phyloP scores from a whole-genome alignment of 1,140 invertebrate species.

The Ceratoteleas bidentatus region DNA sequence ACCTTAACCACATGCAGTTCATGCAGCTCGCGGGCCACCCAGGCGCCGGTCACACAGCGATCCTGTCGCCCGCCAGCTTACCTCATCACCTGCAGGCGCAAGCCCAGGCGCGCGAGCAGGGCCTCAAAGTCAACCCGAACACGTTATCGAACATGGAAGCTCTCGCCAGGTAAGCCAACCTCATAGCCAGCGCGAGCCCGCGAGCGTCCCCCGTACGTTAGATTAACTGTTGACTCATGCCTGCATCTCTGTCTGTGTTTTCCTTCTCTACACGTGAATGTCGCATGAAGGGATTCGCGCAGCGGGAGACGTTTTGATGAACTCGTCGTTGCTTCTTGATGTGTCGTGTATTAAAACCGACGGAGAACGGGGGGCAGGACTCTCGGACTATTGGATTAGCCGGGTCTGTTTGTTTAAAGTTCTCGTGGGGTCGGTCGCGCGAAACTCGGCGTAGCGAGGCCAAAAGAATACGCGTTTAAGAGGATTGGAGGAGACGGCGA shows the following conservation, averaged over 20 bases:
- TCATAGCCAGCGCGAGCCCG: neutral
- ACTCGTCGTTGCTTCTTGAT: conserved; percentile 65
- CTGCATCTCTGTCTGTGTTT: conserved; percentile 52
- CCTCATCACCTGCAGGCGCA: conserved; percentile 86
- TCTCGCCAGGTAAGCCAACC: conserved; percentile 87
- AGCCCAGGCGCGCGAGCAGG: conserved; percentile 79
- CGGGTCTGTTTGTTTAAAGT: conserved; percentile 73
- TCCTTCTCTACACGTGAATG: conserved; percentile 41
- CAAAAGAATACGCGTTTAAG: conserved; percentile 82
- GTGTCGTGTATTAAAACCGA: conserved; percentile 50
- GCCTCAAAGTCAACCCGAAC: conserved; percentile 86
- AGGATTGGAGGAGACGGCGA: conserved; percentile 80
- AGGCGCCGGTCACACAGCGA: conserved; percentile 85
- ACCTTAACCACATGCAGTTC: conserved; percentile 93
- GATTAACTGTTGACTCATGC: conserved; percentile 15
- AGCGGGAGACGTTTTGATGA: conserved; percentile 77
- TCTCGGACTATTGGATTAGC: conserved; percentile 73
- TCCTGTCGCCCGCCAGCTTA: conserved; percentile 93
- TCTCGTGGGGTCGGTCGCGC: conserved; percentile 55
- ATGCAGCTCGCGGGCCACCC: conserved; percentile 90
- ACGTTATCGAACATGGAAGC: conserved; percentile 90
- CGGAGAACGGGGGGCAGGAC: conserved; percentile 21
- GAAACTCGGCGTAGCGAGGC: conserved; percentile 73
- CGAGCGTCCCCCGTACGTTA: too few species aligned
- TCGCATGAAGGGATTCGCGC: conserved; percentile 59